These are phyloP conservation scores for Nudaria mundana DNA, from an alignment of 2,888 invertebrate genomes.

Conservation along the genomic window DNA sequence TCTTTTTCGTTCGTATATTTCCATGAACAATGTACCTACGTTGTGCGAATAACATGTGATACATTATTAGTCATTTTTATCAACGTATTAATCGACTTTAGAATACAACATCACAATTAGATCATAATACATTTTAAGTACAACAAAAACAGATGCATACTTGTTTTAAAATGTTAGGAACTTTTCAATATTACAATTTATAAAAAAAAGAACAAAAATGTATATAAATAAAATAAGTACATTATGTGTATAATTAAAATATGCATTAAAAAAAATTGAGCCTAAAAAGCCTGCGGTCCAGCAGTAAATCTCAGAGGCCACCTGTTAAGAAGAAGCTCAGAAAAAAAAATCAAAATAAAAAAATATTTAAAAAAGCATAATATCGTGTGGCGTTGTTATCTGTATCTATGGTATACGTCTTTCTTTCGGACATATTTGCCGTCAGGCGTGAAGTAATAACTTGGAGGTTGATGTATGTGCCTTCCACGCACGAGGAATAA, in stretches of 20 bases:
- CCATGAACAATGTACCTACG: no score
- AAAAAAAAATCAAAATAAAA: conserved; percentile 15
- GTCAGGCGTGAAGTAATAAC: conserved; percentile 72
- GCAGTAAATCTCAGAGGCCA: no score
- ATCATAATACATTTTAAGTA: conserved; percentile 3
- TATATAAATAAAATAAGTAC: no score
- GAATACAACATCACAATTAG: not conserved
- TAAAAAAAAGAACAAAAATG: conserved; percentile 15
- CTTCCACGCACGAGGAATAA: conserved; percentile 69
- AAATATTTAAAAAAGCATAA: conserved; percentile 17
- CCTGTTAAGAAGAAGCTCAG: conserved; percentile 15
- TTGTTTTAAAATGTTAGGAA: conserved; percentile 35
- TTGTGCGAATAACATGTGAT: not conserved
- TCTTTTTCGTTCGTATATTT: no score
- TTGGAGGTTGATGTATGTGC: conserved; percentile 72
- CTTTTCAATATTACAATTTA: conserved; percentile 27
- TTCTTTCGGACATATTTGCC: conserved; percentile 75
- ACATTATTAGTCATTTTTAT: not conserved
- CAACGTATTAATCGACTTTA: conserved; percentile 10
- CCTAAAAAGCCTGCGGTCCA: no score
- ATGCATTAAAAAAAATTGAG: no score
- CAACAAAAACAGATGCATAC: conserved; percentile 7
- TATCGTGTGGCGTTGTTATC: conserved; percentile 46
- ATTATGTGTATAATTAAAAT: no score
- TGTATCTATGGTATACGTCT: conserved; percentile 71